phyloP scores from a whole-genome alignment of 2,888 invertebrate species.

The Cephus spinipes region DNA sequence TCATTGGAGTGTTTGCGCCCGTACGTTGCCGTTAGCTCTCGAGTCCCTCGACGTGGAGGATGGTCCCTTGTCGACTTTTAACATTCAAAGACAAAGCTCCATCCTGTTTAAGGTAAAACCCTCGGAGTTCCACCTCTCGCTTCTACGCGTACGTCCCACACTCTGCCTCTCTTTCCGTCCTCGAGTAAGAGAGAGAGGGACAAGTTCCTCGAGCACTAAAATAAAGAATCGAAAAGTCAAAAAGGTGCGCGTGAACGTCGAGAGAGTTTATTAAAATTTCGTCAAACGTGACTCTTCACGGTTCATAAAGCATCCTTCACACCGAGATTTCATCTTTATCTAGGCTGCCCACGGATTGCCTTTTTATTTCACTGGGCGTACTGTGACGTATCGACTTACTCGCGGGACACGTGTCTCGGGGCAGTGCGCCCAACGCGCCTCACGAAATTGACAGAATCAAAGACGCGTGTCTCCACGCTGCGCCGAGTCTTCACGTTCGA shows the following conservation, averaged over 20 bases:
- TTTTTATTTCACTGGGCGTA: neutral
- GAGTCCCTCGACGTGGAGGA: neutral
- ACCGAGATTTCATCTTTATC: neutral
- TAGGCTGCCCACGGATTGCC: neutral
- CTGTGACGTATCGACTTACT: neutral
- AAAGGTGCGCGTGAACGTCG: neutral
- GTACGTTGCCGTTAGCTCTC: neutral
- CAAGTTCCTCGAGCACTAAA: neutral
- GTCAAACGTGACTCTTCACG: neutral
- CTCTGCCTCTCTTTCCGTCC: neutral
- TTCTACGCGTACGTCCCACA: neutral
- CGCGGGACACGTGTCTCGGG: neutral
- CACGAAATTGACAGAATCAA: neutral
- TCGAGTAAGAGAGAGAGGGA: too few relatives aligned
- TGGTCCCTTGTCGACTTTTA: neutral
- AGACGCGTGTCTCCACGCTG: neutral
- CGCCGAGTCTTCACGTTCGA: slow-evolving; percentile 23
- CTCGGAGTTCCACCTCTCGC: neutral
- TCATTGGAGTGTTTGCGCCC: neutral
- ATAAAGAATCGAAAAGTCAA: neutral
- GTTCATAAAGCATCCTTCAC: neutral
- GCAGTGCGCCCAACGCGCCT: neutral
- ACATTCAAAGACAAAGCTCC: neutral
- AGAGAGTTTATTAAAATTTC: neutral
- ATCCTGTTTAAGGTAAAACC: neutral